Evolutionary conservation across 1,140 invertebrate genomes (phyloP).

Genomic region (Drosophila grimshawi): DNA sequence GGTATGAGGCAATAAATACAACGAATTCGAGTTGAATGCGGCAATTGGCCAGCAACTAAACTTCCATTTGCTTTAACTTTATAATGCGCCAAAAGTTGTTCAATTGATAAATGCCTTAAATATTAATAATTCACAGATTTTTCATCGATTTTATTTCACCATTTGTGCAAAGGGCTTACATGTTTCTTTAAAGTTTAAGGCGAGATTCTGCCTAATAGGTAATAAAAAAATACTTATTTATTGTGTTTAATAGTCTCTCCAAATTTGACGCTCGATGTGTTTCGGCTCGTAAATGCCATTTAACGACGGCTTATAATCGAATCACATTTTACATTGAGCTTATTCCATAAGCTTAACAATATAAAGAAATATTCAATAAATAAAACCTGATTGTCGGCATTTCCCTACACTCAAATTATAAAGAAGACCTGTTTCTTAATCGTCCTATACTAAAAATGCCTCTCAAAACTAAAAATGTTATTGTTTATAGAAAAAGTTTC

Average conservation of each 20-base stretch:
- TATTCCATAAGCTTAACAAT: neutral
- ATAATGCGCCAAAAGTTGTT: neutral
- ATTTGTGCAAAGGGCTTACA: no score
- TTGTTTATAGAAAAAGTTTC: no score
- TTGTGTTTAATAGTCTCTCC: neutral
- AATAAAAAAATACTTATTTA: neutral
- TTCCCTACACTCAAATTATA: neutral
- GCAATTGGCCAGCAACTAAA: neutral
- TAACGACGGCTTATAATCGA: neutral
- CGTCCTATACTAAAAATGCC: no score
- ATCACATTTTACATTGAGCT: neutral
- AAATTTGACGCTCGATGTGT: neutral
- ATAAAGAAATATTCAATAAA: conserved; percentile 1
- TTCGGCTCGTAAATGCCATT: neutral
- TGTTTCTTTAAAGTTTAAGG: neutral
- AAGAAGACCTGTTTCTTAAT: no score
- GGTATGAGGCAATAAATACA: neutral
- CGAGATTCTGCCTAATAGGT: neutral
- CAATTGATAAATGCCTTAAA: neutral
- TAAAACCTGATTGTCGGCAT: neutral
- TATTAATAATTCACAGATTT: no score
- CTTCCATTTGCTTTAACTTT: neutral
- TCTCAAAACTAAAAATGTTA: no score
- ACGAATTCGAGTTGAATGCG: neutral
- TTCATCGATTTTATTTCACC: no score